These are phyloP conservation scores for Himalopsyche kuldschensis DNA, from an alignment of 2,888 invertebrate genomes.

Conservation along the genomic window DNA sequence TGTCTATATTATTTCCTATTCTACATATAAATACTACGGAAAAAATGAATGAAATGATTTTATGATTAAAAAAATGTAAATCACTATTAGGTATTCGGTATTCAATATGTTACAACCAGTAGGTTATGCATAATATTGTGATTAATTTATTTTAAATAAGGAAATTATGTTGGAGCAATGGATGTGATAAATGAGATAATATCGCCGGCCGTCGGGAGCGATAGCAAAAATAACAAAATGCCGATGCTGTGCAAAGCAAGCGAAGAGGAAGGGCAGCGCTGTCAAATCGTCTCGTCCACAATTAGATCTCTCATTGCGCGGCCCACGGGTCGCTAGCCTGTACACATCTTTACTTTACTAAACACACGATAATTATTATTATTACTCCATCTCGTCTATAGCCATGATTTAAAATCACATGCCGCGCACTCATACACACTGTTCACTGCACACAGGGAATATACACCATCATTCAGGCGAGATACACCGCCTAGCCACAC, in stretches of 20 bases:
- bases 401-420: background rate
- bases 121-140: background rate
- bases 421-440: background rate
- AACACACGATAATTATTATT: background rate
- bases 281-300: background rate
- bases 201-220: background rate
- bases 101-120: too few relatives aligned
- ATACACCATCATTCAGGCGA: background rate
- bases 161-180: background rate
- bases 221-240: background rate
- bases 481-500: background rate
- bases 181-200: background rate
- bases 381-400: background rate
- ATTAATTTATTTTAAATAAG: background rate
- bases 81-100: too few relatives aligned
- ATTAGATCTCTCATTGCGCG: background rate
- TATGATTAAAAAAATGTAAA: too few relatives aligned
- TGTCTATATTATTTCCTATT: too few relatives aligned
- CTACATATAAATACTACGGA: too few relatives aligned
- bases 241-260: constrained; percentile 1
- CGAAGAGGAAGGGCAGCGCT: background rate
- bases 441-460: background rate
- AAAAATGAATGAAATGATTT: too few relatives aligned
- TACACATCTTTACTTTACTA: background rate
- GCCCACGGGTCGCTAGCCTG: constrained; percentile 1